Evolutionary conservation across 2,797 vertebrate species (phyloP), one percentile per base, ranked within the genome.

Genomic region (Gambelia wislizenii): DNA sequence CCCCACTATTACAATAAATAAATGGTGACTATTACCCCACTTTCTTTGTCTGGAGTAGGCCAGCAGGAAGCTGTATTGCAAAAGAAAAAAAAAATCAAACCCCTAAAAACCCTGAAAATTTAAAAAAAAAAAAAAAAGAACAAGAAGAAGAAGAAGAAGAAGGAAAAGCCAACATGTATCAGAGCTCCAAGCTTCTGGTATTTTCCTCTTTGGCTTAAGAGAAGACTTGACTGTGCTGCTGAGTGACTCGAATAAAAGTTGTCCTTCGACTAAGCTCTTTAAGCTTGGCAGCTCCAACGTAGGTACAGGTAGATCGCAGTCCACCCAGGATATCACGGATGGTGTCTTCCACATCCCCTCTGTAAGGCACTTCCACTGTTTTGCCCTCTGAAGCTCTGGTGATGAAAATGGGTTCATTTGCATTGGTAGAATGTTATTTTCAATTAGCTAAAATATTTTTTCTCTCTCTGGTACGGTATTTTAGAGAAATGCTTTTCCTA

Each of bases 241-340:
- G 99, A n/a, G 98, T 99, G 94, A 99, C 99, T 1, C 99, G 97
- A 95, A 99, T 99, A 94, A 99, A 99, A 0, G 99, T 99, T 0
- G 99, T 98, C 94, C 99, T 98, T 92, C 98, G 97, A 97, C 98
- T 98, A 93, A 99, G 98, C 96, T 99, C 99, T 95, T 99, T 99
- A 85, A 99, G 98, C 94, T 98, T 99, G 94, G 99, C 98, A 0
- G 99, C 99, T 79, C 99, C 99, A 92, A 99, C 99, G 0, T 99
- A 99, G 77, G 99, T 99, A 95, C 99, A 99, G 86, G 99, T 99
- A 92, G 99, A 99, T 90, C 99, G 98, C 88, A 99, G 97, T 14
- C 99, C 99, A 0, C 99, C 99, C 0, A 99, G 94, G 93, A 99
- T 98, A 83, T 99, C 99, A n/a, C 97, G 97, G 92, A 99, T 97